Evolutionary conservation across 2,797 vertebrate species (phyloP).

Genomic region (Hapalemur alaotrensis): DNA sequence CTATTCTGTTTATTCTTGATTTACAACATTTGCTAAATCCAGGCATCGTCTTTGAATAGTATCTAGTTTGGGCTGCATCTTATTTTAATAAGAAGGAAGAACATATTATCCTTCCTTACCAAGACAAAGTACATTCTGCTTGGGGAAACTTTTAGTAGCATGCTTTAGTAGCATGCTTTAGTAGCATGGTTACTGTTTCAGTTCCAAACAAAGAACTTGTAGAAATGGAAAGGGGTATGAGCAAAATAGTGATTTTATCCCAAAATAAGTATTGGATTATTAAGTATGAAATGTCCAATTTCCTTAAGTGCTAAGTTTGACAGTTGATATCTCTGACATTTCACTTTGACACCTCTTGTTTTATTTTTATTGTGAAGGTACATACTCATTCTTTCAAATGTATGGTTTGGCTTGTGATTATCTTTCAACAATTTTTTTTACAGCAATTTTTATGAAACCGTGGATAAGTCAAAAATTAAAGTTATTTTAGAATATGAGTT

Average conservation of each 20-base stretch:
- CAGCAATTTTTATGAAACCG: too few relatives aligned
- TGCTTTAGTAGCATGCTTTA: neutral
- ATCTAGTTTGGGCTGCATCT: slow-evolving; percentile 16
- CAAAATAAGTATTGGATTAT: neutral
- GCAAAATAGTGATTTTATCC: slow-evolving; percentile 17
- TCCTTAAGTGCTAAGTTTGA: too few relatives aligned
- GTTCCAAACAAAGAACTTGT: neutral
- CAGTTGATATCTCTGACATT: too few relatives aligned
- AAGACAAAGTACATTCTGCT: neutral
- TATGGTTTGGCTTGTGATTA: too few relatives aligned
- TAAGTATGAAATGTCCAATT: too few relatives aligned
- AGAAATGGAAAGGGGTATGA: neutral
- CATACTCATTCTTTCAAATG: too few relatives aligned
- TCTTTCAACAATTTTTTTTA: too few relatives aligned
- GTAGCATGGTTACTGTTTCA: neutral
- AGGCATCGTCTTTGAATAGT: neutral
- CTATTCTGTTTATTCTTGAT: slow-evolving; percentile 45
- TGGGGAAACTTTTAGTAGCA: neutral
- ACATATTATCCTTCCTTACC: neutral
- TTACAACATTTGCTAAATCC: neutral
- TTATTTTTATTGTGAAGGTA: too few relatives aligned
- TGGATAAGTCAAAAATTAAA: too few relatives aligned
- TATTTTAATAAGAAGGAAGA: slow-evolving; percentile 1
- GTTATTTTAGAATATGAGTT: too few relatives aligned
- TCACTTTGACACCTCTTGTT: too few relatives aligned